A percentile compares a stretch with the other conserved stretches of the same genome.
Evolutionary conservation across 2,888 invertebrate species (phyloP).

Genomic region (Synanthedon andrenaeformis): DNA sequence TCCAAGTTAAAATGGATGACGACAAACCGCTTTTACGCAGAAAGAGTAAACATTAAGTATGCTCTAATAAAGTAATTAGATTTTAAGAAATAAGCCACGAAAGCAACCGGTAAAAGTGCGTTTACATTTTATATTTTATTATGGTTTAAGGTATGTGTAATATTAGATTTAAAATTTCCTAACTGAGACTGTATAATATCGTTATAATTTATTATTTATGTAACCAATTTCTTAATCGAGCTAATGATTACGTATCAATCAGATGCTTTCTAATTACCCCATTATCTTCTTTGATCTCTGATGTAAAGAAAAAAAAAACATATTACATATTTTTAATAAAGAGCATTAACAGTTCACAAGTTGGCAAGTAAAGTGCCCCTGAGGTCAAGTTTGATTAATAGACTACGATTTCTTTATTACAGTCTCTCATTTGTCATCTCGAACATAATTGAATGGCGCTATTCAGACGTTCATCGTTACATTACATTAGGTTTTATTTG

Average conservation of each 20-base stretch:
- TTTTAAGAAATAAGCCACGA: no score
- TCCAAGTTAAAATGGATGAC: constrained; percentile 1
- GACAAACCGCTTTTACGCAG: constrained; percentile 4
- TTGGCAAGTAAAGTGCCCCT: constrained; percentile 5
- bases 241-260: no score
- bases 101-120: no score
- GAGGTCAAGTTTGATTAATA: constrained; percentile 32
- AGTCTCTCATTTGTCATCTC: constrained; percentile 27
- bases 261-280: constrained; percentile 7
- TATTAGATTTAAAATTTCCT: no score
- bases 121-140: no score
- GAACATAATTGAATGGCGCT: constrained; percentile 13
- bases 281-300: constrained; percentile 1
- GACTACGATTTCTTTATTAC: constrained; percentile 23
- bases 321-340: constrained; percentile 6
- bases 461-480: constrained; percentile 8
- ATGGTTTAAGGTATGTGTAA: no score
- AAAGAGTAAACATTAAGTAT: background rate
- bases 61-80: no score
- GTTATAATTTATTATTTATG: no score
- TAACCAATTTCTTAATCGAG: no score
- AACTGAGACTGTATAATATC: no score
- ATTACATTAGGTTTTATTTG: no score
- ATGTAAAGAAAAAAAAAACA: constrained; percentile 3
- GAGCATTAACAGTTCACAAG: constrained; percentile 4